phyloP scores from a whole-genome alignment of 53 echinoderm and acorn worm species.

The Apostichopus leukothele region DNA sequence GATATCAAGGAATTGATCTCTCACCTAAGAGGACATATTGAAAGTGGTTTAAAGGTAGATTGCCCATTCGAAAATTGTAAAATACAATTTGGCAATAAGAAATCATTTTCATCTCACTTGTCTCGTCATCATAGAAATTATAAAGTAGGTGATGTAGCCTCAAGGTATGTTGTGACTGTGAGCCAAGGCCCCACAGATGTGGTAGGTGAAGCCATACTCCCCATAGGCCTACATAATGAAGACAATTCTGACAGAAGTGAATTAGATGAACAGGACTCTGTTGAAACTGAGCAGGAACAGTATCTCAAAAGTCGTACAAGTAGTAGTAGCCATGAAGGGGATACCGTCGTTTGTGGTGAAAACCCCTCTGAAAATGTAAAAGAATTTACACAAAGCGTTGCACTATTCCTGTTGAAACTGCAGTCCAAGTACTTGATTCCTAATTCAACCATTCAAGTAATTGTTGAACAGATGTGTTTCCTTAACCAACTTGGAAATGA shows the following conservation, averaged over 20 bases:
- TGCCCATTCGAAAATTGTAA: constrained; percentile 51
- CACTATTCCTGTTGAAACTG: constrained; percentile 36
- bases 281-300: too few relatives aligned
- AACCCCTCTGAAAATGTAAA: too few relatives aligned
- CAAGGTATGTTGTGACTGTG: too few relatives aligned
- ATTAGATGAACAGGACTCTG: too few relatives aligned
- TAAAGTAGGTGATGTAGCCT: neutral
- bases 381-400: neutral
- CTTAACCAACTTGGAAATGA: neutral
- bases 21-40: constrained; percentile 45
- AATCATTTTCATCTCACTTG: constrained; percentile 51
- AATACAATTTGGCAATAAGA: constrained; percentile 40
- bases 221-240: too few relatives aligned
- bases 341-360: too few relatives aligned
- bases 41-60: constrained; percentile 21
- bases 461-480: constrained; percentile 32
- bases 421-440: constrained; percentile 46
- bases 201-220: too few relatives aligned
- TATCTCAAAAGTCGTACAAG: too few relatives aligned
- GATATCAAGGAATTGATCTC: constrained; percentile 40
- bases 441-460: constrained; percentile 38
- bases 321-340: too few relatives aligned
- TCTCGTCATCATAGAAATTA: constrained; percentile 45
- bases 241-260: too few relatives aligned
- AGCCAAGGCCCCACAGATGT: too few relatives aligned